These are phyloP conservation scores for Aelia acuminata DNA, from an alignment of 2,888 invertebrate species.

Conservation along the genomic window DNA sequence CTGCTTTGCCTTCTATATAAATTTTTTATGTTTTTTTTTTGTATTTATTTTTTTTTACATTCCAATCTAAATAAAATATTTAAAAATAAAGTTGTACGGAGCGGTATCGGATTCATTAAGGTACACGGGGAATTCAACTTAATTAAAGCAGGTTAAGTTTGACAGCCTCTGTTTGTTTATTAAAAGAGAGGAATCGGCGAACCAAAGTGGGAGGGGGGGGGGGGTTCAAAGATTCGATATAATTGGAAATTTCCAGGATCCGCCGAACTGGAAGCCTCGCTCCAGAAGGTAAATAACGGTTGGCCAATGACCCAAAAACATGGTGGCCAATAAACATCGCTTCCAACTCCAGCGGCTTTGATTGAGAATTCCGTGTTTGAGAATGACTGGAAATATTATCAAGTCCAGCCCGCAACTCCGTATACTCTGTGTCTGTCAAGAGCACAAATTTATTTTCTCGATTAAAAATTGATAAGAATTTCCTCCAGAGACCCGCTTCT, in stretches of 20 bases:
- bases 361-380: background rate
- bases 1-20: background rate
- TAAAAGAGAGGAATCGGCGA: background rate
- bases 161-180: conserved; percentile 16
- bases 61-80: background rate
- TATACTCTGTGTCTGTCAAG: too few species aligned
- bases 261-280: conserved; percentile 8
- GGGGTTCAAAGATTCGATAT: conserved; percentile 38
- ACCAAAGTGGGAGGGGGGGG: background rate
- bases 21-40: background rate
- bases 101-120: conserved; percentile 21
- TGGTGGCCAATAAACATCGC: background rate
- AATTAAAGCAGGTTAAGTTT: conserved; percentile 49
- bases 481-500: too few species aligned
- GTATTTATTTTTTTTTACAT: too few species aligned
- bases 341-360: background rate
- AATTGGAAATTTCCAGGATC: conserved; percentile 36
- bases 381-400: background rate
- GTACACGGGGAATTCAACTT: background rate
- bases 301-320: conserved; percentile 1
- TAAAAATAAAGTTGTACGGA: background rate
- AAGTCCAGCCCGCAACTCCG: background rate
- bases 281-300: conserved; percentile 43
- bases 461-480: too few species aligned
- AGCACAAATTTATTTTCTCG: too few species aligned